A percentile compares a stretch with the other conserved stretches of the same genome.
Conservation (phyloP, 2,888 invertebrate species). For the Orthonevra nobilis region DNA sequence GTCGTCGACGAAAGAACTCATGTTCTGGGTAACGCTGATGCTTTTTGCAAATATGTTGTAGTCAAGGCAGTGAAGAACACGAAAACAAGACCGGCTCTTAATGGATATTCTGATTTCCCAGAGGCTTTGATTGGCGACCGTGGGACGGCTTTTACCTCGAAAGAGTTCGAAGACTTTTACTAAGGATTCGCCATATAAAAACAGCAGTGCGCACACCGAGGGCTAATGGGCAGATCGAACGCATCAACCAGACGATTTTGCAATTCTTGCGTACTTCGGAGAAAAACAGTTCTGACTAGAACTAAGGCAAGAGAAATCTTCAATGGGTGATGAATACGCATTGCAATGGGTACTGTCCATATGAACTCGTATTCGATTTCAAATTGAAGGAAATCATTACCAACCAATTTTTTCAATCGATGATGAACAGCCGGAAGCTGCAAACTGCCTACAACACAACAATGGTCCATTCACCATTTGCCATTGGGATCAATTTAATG, state of each 20-base stretch:
- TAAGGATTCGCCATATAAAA: neutral
- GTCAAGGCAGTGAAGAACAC: neutral
- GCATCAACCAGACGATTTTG: too few relatives aligned
- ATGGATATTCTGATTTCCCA: too few relatives aligned
- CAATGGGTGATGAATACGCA: too few relatives aligned
- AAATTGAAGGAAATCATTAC: too few relatives aligned
- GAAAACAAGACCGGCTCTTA: neutral
- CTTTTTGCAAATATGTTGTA: neutral
- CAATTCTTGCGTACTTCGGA: too few relatives aligned
- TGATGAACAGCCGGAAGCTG: neutral
- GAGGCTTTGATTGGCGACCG: neutral
- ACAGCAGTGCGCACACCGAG: neutral
- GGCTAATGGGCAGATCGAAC: too few relatives aligned
- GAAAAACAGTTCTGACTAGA: too few relatives aligned
- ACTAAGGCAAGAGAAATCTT: too few relatives aligned
- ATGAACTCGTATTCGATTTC: neutral
- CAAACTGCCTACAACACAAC: neutral
- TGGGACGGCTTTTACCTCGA: too few relatives aligned
- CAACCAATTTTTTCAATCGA: neutral
- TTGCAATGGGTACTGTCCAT: neutral
- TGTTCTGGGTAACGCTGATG: conserved; percentile 7
- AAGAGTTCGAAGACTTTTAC: neutral
- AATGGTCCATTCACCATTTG: too few relatives aligned
- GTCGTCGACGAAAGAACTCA: neutral
- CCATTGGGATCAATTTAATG: too few relatives aligned